These are phyloP conservation scores for Nephrotoma appendiculata DNA, from an alignment of 2,888 invertebrate genomes.

Conservation along the genomic window DNA sequence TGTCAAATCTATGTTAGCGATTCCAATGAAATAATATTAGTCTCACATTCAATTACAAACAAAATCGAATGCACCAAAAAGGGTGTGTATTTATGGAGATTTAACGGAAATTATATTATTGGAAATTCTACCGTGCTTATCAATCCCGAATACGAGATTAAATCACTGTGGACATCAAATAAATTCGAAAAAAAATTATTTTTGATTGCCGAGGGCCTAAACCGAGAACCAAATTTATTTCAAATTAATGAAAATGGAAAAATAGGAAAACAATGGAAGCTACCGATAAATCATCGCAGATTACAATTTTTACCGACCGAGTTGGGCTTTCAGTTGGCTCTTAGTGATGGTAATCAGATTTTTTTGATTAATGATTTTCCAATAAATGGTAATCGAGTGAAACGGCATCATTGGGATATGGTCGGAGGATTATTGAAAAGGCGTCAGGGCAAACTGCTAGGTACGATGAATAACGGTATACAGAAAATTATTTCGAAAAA, in stretches of 20 bases:
- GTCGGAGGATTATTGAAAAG: neutral
- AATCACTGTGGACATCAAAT: neutral
- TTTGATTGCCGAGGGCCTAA: neutral
- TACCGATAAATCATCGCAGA: slow-evolving; percentile 10
- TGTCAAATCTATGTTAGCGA: slow-evolving; percentile 22
- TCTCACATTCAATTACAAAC: slow-evolving; percentile 20
- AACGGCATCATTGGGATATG: neutral
- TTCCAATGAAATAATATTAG: slow-evolving; percentile 15
- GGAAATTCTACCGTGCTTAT: neutral
- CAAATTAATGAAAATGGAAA: slow-evolving; percentile 24
- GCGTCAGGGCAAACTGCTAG: neutral
- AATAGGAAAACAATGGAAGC: slow-evolving; percentile 15
- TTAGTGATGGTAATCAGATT: slow-evolving; percentile 26
- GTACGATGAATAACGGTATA: neutral
- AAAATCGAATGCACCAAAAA: slow-evolving; percentile 15
- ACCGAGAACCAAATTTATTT: slow-evolving; percentile 12
- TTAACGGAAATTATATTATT: slow-evolving; percentile 17
- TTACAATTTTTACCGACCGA: slow-evolving; percentile 17
- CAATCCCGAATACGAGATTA: neutral
- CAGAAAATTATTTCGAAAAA: neutral
- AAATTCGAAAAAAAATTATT: neutral
- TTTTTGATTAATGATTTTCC: neutral
- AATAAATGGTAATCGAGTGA: neutral
- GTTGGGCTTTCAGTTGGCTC: slow-evolving; percentile 20
- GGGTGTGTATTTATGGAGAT: slow-evolving; percentile 21